phyloP scores from a whole-genome alignment of 2,797 vertebrate species.

The Xiphorhynchus erythropygius region DNA sequence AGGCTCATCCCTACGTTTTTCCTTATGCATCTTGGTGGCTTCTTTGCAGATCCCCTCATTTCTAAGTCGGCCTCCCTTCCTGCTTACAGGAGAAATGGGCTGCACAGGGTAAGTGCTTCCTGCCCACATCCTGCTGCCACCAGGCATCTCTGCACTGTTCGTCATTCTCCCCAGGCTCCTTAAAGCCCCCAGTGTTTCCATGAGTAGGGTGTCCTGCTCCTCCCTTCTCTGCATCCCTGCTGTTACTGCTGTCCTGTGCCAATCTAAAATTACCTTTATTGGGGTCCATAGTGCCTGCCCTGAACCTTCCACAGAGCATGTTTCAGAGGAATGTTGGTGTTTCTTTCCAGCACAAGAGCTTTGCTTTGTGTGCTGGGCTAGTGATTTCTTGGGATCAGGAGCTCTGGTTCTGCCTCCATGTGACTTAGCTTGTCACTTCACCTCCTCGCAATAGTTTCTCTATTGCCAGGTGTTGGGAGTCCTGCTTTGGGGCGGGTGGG shows the following conservation, averaged over 20 bases:
- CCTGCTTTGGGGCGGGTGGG: background rate
- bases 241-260: background rate
- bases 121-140: background rate
- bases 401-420: background rate
- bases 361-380: background rate
- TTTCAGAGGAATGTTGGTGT: background rate
- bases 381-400: background rate
- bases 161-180: background rate
- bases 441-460: background rate
- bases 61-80: slow-evolving; percentile 92
- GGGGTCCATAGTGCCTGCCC: background rate
- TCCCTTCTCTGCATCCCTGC: background rate
- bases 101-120: slow-evolving; percentile 85
- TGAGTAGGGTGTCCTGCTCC: background rate
- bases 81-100: slow-evolving; percentile 90
- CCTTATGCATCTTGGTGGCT: background rate
- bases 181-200: background rate
- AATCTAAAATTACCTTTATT: fast-evolving
- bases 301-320: fast-evolving
- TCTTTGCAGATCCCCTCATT: slow-evolving; percentile 86
- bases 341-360: background rate
- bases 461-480: background rate
- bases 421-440: background rate
- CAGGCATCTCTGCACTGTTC: background rate
- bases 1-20: background rate